phyloP scores from a whole-genome alignment of 2,797 vertebrate species.

The Eurystomus glaucurus region DNA sequence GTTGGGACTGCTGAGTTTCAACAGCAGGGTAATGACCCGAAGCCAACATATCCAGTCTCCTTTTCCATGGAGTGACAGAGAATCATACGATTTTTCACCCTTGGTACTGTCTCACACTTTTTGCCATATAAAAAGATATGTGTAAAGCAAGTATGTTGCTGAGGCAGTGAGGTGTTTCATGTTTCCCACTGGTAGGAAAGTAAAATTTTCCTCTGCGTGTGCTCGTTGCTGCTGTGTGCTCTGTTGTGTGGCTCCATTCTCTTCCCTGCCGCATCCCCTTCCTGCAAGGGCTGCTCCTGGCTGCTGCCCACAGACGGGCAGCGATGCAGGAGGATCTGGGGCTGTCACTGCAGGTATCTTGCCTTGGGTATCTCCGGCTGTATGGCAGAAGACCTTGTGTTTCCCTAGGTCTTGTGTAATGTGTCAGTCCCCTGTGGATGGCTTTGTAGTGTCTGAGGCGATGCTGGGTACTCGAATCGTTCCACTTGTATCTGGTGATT shows the following conservation, averaged over 20 bases:
- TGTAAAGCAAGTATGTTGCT: neutral
- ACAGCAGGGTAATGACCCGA: neutral
- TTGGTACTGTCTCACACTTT: neutral
- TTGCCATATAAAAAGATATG: accelerated
- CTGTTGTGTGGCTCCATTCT: neutral
- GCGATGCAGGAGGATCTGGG: accelerated
- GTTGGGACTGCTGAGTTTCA: neutral
- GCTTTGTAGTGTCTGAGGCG: neutral
- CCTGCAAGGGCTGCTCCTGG: neutral
- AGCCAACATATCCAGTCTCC: neutral
- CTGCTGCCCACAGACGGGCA: neutral
- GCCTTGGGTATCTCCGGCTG: neutral
- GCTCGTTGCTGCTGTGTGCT: accelerated
- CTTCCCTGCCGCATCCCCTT: neutral
- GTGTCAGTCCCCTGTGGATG: neutral
- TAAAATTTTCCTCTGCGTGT: neutral
- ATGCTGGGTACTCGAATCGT: neutral
- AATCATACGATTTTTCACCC: neutral
- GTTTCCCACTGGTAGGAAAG: neutral
- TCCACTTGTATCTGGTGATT: neutral
- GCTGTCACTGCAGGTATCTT: neutral
- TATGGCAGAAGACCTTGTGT: neutral
- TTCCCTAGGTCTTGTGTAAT: neutral
- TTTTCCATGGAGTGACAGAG: neutral
- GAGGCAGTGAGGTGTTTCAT: neutral